Base-by-base conservation (phyloP, 2,113 vertebrate genomes). In the Struthidea cinerea region DNA sequence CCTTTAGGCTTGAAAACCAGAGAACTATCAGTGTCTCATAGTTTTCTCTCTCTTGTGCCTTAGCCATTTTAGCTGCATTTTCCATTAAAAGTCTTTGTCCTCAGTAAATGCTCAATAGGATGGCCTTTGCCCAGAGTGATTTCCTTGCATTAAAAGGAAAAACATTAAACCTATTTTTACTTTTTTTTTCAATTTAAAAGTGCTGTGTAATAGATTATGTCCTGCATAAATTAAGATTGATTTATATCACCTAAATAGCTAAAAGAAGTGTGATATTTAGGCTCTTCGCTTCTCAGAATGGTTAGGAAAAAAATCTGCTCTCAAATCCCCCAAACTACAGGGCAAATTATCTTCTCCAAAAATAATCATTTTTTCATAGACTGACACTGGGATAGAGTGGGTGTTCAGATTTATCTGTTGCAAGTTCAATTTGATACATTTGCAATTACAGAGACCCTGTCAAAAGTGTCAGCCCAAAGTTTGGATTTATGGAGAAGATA, bases 321-420 rank as follows among this genome's bases (percentile, higher is more conserved):
- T 89, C 65, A 84, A 67, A 70, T 75, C 32, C 37, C 35, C 39
- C 42, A 59, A 94, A 87, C n/a, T 71, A 32, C 42, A 67, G 84
- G 59, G 84, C 30, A 88, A 90, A 90, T 91, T 52, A 61, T 76
- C 77, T 67, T 53, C 89, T 82, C 64, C 37, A 84, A 75, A 96
- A 94, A 59, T 27, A 81, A 89, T 71, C 13, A 70, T 68, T 94
- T 95, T 78, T 88, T 69, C 47, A 75, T 70, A 93, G 71, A 84
- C 57, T 88, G 67, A 70, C 59, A 50, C 46, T 57, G 44, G 35
- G 22, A 76, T 73, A 33, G 79, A 93, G 87, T 88, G 77, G 83
- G 73, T 65, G 61, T 84, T 95, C 69, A 79, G 83, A 94, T 92
- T 90, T 96, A 84, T 91, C 47, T 70, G 22, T 76, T 88, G 64